phyloP scores from a whole-genome alignment of 2,797 vertebrate genomes.

The Sebastes nivosus region DNA sequence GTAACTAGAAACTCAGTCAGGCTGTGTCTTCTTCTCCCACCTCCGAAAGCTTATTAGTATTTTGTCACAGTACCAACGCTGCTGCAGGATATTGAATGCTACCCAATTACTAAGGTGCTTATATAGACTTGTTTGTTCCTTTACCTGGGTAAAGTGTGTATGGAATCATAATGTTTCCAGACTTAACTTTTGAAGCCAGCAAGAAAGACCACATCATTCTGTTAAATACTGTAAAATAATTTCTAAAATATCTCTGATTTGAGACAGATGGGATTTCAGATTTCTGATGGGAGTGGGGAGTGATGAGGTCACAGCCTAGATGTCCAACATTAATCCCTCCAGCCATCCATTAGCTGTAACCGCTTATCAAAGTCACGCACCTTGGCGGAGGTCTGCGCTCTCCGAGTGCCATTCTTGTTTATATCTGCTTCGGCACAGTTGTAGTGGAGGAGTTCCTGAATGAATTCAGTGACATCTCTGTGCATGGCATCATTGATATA shows the following conservation, averaged over 20 bases:
- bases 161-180: conserved; percentile 54
- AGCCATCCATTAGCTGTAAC: not conserved
- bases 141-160: conserved; percentile 50
- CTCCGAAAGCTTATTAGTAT: conserved; percentile 68
- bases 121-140: conserved; percentile 65
- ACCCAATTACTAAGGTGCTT: conserved; percentile 62
- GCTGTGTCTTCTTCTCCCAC: conserved; percentile 31
- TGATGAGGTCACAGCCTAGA: not conserved
- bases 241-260: not conserved
- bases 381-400: too few relatives aligned
- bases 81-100: conserved; percentile 68
- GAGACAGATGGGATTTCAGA: conserved; percentile 13
- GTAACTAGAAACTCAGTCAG: conserved; percentile 42
- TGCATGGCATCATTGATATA: too few relatives aligned
- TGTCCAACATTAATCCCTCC: not conserved
- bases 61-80: conserved; percentile 59
- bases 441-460: too few relatives aligned
- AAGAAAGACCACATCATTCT: not conserved
- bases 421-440: too few relatives aligned
- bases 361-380: not conserved
- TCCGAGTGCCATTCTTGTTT: too few relatives aligned
- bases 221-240: conserved; percentile 6
- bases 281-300: not conserved
- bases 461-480: too few relatives aligned
- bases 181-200: conserved; percentile 15